Conservation (phyloP, 2,888 invertebrate species). For the Drosophila austrosaltans region DNA sequence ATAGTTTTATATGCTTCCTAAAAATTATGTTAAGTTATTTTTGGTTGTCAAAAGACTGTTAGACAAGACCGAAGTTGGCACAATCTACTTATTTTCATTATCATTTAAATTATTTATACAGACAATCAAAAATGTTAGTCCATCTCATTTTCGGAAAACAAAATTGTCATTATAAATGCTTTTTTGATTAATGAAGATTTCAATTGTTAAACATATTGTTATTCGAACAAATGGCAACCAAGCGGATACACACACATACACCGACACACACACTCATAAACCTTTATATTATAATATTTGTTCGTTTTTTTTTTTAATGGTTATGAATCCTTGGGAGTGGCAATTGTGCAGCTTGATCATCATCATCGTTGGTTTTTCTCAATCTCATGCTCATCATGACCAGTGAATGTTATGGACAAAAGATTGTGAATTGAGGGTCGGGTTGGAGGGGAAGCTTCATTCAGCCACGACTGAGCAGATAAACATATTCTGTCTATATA, state of each 20-base stretch:
- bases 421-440: not conserved
- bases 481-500: conserved; percentile 49
- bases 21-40: too few relatives aligned
- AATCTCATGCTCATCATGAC: conserved; percentile 17
- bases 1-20: too few relatives aligned
- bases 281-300: not conserved
- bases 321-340: not conserved
- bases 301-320: not conserved
- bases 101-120: not conserved
- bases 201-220: conserved; percentile 10
- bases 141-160: not conserved
- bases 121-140: not conserved
- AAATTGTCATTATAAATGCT: not conserved
- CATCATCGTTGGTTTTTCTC: conserved; percentile 1
- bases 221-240: conserved; percentile 1
- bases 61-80: too few relatives aligned
- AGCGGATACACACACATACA: not conserved
- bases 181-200: conserved; percentile 4
- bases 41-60: too few relatives aligned
- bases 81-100: too few relatives aligned
- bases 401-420: conserved; percentile 4
- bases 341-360: conserved; percentile 16
- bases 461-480: conserved; percentile 74
- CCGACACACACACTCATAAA: not conserved
- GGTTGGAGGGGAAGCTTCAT: conserved; percentile 48